A percentile compares a stretch with the other conserved stretches of the same genome.
These are phyloP conservation scores for Stercorarius parasiticus DNA, from an alignment of 2,113 vertebrate genomes.

Conservation along the genomic window DNA sequence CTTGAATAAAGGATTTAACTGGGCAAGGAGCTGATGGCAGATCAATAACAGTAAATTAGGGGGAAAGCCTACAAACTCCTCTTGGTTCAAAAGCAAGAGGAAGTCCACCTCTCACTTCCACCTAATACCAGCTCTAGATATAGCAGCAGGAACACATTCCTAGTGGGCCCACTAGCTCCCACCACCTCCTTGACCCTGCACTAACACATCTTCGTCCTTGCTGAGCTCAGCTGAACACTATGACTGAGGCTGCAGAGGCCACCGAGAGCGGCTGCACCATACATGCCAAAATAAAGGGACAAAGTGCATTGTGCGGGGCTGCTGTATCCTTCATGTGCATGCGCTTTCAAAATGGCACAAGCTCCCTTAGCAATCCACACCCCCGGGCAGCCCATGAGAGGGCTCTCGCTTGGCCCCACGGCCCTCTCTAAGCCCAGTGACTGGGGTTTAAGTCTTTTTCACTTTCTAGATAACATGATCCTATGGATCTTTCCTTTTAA, in stretches of 20 bases:
- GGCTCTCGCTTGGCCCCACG: not conserved
- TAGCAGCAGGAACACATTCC: not conserved
- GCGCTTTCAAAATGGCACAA: not conserved
- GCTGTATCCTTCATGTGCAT: not conserved
- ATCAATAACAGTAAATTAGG: slow-evolving; percentile 47
- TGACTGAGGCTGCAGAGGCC: not conserved
- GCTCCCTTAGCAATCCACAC: not conserved
- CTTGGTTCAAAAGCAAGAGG: slow-evolving; percentile 2
- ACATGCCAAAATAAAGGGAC: slow-evolving; percentile 43
- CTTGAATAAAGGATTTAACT: slow-evolving; percentile 52
- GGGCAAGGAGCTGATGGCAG: slow-evolving; percentile 53
- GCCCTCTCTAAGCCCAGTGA: not conserved
- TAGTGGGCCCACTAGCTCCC: not conserved
- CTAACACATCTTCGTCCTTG: not conserved
- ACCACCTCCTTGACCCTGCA: not conserved
- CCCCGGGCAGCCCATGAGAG: not conserved
- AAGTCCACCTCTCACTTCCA: slow-evolving; percentile 18
- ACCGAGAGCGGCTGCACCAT: not conserved
- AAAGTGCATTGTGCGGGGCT: not conserved
- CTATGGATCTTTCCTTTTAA: slow-evolving; percentile 54
- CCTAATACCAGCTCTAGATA: not conserved
- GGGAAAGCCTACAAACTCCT: slow-evolving; percentile 18
- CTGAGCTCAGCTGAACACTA: not conserved
- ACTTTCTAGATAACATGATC: slow-evolving; percentile 53
- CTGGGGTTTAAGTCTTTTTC: slow-evolving; percentile 43